Evolutionary conservation across 2,113 vertebrate genomes (phyloP), one percentile per base, ranked within the genome.

Genomic region (Rattus rattus): DNA sequence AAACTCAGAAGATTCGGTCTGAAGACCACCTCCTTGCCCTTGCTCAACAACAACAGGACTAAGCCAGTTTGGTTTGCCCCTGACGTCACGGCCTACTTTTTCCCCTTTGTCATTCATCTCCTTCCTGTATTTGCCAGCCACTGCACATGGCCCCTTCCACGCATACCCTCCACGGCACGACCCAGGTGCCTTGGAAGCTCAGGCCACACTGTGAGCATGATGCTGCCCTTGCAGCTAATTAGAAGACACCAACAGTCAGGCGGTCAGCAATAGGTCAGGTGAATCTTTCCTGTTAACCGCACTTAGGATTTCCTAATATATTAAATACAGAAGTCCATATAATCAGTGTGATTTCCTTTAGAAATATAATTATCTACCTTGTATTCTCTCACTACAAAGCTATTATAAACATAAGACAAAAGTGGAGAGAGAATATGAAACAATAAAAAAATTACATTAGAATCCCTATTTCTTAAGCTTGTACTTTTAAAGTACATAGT

Each of bases 101-200:
- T 99, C 97, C 67, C 67, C 99, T 99, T 98, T 99, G 99, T 99
- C 99, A 99, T 91, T 99, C 98, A 98, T 98, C 98, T 98, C 98
- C 98, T 98, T 98, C 97, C 97, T 96, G 97, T 98, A 97, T 96
- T 98, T 99, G 99, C 99, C 99, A 99, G 97, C 98, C 98, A 95
- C 94, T 97, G 97, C 96, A 98, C 97, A 98, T 98, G 98, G 97
- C 97, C 96, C 98, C 99, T 99, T 98, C 99, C 98, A 98, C 97
- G 97, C 98, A 98, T 97, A 98, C 97, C 98, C 95, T 98, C 98
- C 98, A 98, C 98, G 98, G 98, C 98, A 98, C 98, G 97, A 97
- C 92, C 98, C 95, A 97, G 97, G 94, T 93, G 90, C 76, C 88
- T 83, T 56, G 6, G n/a, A 20, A 52, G 17, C 63, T 22, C 5